Evolutionary conservation across 2,113 vertebrate species (phyloP).

Genomic region (Dunckerocampus dactyliophorus): DNA sequence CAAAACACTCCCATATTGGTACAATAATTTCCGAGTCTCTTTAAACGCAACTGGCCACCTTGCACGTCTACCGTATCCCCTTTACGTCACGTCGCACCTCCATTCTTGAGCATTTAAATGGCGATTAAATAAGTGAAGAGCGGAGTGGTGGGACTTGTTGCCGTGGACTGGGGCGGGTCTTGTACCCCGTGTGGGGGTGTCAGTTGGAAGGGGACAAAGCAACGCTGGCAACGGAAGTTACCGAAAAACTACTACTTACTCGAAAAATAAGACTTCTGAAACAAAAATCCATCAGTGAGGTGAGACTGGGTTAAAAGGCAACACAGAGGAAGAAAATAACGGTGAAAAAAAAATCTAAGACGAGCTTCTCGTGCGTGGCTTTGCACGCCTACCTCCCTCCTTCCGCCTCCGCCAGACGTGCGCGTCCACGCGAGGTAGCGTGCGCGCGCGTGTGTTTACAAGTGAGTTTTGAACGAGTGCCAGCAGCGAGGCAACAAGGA

Average conservation of each 20-base stretch:
- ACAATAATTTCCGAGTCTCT: neutral
- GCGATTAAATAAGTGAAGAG: too few species aligned
- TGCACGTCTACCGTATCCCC: neutral
- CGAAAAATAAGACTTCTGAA: too few species aligned
- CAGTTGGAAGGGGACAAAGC: too few species aligned
- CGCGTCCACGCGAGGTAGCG: conserved; percentile 24
- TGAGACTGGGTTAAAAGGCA: too few species aligned
- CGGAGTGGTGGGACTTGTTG: too few species aligned
- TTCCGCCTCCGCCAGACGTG: neutral
- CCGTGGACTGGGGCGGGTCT: too few species aligned
- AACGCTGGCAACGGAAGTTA: too few species aligned
- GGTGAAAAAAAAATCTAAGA: conserved; percentile 25
- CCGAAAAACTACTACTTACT: too few species aligned
- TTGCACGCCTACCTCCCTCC: neutral
- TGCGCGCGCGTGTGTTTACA: conserved; percentile 57
- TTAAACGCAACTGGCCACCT: neutral
- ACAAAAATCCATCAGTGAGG: too few species aligned
- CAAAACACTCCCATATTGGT: too few species aligned
- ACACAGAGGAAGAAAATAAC: conserved; percentile 55
- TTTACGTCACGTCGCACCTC: neutral
- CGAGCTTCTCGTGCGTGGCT: neutral
- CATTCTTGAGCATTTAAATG: neutral
- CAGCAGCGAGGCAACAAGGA: conserved; percentile 65
- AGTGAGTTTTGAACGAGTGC: conserved; percentile 56
- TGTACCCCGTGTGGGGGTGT: too few species aligned